Base-by-base conservation (phyloP, 2,888 invertebrate species). In the Lissocephala sabroskyi region DNA sequence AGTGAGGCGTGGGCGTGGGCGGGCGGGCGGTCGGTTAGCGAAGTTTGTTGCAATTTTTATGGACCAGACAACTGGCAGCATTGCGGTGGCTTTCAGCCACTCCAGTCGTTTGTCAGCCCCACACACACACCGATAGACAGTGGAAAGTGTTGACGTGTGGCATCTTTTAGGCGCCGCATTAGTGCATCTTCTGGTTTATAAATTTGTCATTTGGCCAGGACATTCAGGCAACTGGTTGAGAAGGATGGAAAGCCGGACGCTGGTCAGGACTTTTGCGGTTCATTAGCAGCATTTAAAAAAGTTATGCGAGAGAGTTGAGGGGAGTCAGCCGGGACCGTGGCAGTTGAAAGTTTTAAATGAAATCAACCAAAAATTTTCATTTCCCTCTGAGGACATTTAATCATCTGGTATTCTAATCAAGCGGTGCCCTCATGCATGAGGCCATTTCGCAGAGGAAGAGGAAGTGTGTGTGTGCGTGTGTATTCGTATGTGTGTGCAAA, bases 31-130 rank as follows among this genome's bases (percentile, higher is more conserved):
- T n/a, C n/a, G n/a, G n/a, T n/a, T n/a, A n/a, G n/a, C n/a, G 56
- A 56, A 65, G 62, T 67, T 60, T 62, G 57, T 64, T 64, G 66
- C 66, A 59, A 59, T 57, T 70, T 74, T 65, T 62, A 64, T 65
- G 52, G 51, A 65, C 66, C 53, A 16, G 14, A 16, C 14, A 13
- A 16, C 14, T 16, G 16, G 7, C 9, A 9, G 16, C 6, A 1
- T 11, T 18, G 37, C 10, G 3, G 9, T 19, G 10, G 37, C 37
- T 37, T 49, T 42, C 59, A 57, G 59, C 54, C 60, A 52, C 51
- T 59, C 54, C 51, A 49, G 49, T 18, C 18, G 37, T 11, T 30
- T 3, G 10, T 17, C 35, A 16, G 3, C 11, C 33, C 13, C n/a
- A 1, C 33, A 1, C 14, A 2, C 33, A n/a, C 13, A 13, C 33